Evolutionary conservation across 2,888 invertebrate genomes (phyloP).

Genomic region (Aricia artaxerxes): DNA sequence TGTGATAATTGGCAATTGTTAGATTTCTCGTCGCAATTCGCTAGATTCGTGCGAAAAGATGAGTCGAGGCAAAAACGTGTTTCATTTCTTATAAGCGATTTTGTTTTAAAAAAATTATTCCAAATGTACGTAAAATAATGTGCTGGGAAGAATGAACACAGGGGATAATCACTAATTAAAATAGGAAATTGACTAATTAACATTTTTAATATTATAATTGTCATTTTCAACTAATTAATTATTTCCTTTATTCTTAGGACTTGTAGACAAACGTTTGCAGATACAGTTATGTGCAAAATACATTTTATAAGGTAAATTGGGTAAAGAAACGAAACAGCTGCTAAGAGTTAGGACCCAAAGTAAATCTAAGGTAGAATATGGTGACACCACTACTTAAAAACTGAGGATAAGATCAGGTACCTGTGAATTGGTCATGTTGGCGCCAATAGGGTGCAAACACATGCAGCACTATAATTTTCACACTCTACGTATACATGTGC

Average conservation of each 20-base stretch:
- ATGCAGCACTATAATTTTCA: constrained; percentile 76
- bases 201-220: too few species aligned
- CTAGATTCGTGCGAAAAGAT: constrained; percentile 22
- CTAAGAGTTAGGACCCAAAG: neutral
- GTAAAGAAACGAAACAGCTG: neutral
- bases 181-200: neutral
- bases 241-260: neutral
- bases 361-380: neutral
- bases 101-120: neutral
- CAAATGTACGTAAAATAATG: neutral
- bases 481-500: constrained; percentile 70
- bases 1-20: constrained; percentile 42
- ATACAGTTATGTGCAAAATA: neutral
- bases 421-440: constrained; percentile 83
- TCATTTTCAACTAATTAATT: too few species aligned
- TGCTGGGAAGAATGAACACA: too few species aligned
- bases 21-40: constrained; percentile 36
- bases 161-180: neutral
- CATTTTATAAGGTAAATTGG: neutral
- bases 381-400: constrained; percentile 28
- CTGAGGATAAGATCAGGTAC: constrained; percentile 61
- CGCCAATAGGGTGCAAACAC: constrained; percentile 69
- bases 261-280: neutral
- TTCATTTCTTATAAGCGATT: neutral
- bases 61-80: constrained; percentile 31